Base-by-base conservation (phyloP, 2,888 invertebrate species). In the Aleiodes alternator region DNA sequence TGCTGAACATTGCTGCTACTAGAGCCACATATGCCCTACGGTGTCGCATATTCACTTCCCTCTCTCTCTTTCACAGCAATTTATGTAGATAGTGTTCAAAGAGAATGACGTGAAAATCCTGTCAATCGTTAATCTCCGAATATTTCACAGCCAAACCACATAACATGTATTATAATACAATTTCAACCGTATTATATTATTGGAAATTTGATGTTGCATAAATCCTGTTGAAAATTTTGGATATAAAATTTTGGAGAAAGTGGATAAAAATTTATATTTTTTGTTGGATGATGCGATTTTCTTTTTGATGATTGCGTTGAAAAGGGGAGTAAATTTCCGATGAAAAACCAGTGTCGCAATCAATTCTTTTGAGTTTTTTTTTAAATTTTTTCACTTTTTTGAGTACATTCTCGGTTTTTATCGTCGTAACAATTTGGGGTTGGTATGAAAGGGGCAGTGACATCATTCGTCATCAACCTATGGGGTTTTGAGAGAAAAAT, bases 1-100 rank as follows among this genome's bases (percentile, higher is more conserved):
- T 85, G 84, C 82, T 82, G 70, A 80, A 80, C 81, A 82, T 81
- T 81, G 84, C 81, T 82, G 80, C 80, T 72, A 71, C 75, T 76
- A 23, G 23, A 78, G 80, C 71, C 43, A 59, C 23, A 59, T 53
- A 78, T 79, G 77, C 72, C 80, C 72, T 76, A 43, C 7, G 3
- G 43, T 43, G 75, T 79, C 78, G 79, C 81, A 79, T 72, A 57
- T 57, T 48, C 57, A 12, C 56, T 70, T 9, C 43, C 7, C 43
- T 11, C 9, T 9, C 43, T 43, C 9, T 9, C 43, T 43, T 3
- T 11, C 3, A 0, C 43, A 43, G 31, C 51, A 34, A 34, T 34
- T 50, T 68, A 68, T 16, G 12, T 6, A 43, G 43, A 43, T 64
- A 64, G 5, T 14, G 16, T 61, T 61, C 61, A 43, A 43, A 14